Evolutionary conservation across 2,797 vertebrate genomes (phyloP).

Genomic region (Oreochromis mossambicus): DNA sequence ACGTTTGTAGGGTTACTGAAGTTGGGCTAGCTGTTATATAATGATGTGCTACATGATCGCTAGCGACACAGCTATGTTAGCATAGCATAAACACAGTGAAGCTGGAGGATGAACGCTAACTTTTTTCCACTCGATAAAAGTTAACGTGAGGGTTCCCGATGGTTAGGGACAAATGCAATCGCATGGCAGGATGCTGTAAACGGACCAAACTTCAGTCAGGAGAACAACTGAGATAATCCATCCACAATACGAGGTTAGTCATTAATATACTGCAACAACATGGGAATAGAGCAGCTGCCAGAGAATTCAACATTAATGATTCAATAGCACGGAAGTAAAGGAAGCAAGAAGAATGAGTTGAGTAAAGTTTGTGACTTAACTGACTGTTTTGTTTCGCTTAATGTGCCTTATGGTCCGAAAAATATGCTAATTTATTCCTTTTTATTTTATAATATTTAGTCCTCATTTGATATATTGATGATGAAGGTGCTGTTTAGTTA

Average conservation of each 20-base stretch:
- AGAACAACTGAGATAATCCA: not conserved
- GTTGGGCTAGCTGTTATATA: fast-evolving
- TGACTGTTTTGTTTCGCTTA: not conserved
- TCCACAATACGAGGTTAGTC: fast-evolving
- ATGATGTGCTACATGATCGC: fast-evolving
- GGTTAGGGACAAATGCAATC: fast-evolving
- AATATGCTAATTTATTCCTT: not conserved
- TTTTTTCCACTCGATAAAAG: fast-evolving
- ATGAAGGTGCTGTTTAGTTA: not conserved
- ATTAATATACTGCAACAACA: not conserved
- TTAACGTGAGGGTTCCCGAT: fast-evolving
- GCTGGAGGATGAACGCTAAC: not conserved
- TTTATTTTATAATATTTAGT: not conserved
- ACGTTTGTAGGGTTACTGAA: not conserved
- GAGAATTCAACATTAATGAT: fast-evolving
- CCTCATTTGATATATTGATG: not conserved
- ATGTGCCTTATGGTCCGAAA: fast-evolving
- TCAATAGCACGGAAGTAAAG: fast-evolving
- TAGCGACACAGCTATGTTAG: not conserved
- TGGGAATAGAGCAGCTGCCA: fast-evolving
- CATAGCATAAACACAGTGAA: not conserved
- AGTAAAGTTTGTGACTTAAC: fast-evolving
- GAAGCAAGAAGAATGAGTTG: fast-evolving
- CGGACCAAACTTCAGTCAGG: not conserved
- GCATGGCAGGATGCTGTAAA: not conserved